These are phyloP conservation scores for Tachina lurida DNA, from an alignment of 2,888 invertebrate genomes.

Conservation along the genomic window DNA sequence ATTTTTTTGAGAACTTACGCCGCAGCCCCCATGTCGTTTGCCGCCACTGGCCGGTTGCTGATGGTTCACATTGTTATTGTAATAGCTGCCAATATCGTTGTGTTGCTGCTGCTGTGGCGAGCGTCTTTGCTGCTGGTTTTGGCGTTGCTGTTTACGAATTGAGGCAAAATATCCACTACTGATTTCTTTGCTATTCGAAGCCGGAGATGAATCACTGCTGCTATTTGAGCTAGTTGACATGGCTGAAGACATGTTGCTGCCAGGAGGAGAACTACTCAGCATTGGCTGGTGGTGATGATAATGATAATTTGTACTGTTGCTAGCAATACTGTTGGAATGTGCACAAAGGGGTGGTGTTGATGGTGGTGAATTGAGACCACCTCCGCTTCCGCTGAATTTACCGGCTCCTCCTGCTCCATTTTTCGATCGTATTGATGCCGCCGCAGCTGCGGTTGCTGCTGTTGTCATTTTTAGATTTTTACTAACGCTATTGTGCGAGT, in stretches of 20 bases:
- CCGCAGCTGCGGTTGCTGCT: conserved; percentile 76
- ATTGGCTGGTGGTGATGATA: conserved; percentile 73
- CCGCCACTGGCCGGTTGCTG: conserved; percentile 66
- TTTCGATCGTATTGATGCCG: conserved; percentile 78
- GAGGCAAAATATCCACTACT: conserved; percentile 75
- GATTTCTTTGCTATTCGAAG: conserved; percentile 74
- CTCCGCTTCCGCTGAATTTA: conserved; percentile 68
- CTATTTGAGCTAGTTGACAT: conserved; percentile 74
- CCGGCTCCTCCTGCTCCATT: conserved; percentile 72
- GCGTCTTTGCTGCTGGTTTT: conserved; percentile 76
- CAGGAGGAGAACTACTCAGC: conserved; percentile 77
- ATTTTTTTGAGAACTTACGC: conserved; percentile 73
- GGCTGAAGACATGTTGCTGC: conserved; percentile 75
- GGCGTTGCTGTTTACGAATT: conserved; percentile 75
- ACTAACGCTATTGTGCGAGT: conserved; percentile 83
- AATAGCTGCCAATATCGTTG: conserved; percentile 72
- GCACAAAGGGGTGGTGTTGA: conserved; percentile 78
- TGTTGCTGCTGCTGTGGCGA: conserved; percentile 71
- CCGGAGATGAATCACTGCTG: conserved; percentile 72
- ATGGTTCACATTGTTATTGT: conserved; percentile 65
- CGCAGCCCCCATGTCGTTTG: conserved; percentile 72
- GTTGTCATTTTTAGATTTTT: conserved; percentile 82
- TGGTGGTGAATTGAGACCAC: conserved; percentile 72
- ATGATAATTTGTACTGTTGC: conserved; percentile 81
- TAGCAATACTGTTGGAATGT: conserved; percentile 83